A percentile compares a stretch with the other conserved stretches of the same genome.
These are phyloP conservation scores for Teleogryllus oceanicus DNA, from an alignment of 2,888 invertebrate species.

Conservation along the genomic window DNA sequence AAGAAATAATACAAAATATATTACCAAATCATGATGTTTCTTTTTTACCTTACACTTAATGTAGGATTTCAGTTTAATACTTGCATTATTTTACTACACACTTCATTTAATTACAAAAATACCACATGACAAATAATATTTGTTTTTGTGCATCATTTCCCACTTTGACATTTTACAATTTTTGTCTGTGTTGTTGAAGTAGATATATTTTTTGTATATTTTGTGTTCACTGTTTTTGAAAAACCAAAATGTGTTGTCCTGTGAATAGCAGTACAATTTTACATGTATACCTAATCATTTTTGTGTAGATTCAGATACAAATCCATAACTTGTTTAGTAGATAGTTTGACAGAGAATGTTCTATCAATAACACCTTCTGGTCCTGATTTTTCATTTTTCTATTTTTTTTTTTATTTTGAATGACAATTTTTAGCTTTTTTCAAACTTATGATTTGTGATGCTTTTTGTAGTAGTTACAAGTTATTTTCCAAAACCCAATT, in stretches of 20 bases:
- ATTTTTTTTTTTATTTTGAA: not conserved
- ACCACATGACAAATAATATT: slow-evolving; percentile 22
- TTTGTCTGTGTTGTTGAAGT: not conserved
- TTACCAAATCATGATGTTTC: too few relatives aligned
- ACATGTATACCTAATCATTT: not conserved
- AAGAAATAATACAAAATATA: too few relatives aligned
- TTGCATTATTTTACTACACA: not conserved
- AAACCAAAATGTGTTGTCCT: not conserved
- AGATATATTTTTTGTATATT: slow-evolving; percentile 20
- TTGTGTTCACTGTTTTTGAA: not conserved
- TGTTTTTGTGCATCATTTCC: slow-evolving; percentile 7
- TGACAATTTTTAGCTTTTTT: not conserved
- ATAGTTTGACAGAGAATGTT: not conserved
- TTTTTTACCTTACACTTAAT: too few relatives aligned
- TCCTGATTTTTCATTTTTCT: not conserved
- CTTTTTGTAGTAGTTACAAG: slow-evolving; percentile 18
- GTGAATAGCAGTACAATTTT: not conserved
- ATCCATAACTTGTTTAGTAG: not conserved
- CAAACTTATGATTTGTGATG: not conserved
- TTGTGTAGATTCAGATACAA: not conserved
- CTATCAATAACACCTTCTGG: slow-evolving; percentile 7
- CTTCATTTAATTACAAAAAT: slow-evolving; percentile 22
- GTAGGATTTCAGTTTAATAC: too few relatives aligned
- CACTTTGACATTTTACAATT: not conserved
- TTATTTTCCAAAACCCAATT: too few relatives aligned